Percentiles rank a stretch among this genome's conserved stretches.
Evolutionary conservation across 1,140 invertebrate species (phyloP).

Genomic region (Pantala flavescens): DNA sequence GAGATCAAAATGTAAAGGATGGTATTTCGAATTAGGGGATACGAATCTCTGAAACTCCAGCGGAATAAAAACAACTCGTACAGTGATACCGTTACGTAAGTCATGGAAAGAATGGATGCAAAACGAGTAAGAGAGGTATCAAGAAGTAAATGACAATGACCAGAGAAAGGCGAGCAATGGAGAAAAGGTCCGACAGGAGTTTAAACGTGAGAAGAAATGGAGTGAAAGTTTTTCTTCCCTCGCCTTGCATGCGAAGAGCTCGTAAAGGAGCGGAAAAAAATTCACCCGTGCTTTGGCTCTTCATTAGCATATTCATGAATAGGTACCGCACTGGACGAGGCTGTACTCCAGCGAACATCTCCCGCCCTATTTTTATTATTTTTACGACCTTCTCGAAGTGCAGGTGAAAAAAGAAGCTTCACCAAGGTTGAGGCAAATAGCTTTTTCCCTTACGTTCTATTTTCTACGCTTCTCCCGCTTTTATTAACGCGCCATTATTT

Average conservation of each 20-base stretch:
- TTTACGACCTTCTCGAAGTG: background rate
- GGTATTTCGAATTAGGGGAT: no score
- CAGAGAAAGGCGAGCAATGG: background rate
- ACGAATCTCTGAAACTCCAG: no score
- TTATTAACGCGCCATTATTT: no score
- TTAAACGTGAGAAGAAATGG: background rate
- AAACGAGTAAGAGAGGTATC: background rate
- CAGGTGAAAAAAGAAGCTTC: background rate
- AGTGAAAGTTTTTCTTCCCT: background rate
- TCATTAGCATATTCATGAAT: constrained; percentile 8
- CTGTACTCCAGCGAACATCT: background rate
- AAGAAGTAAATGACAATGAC: background rate
- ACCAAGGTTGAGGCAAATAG: no score
- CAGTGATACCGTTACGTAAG: no score
- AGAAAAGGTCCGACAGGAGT: background rate
- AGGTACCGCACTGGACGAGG: background rate
- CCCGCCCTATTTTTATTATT: background rate
- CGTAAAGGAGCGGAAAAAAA: background rate
- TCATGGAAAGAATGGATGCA: background rate
- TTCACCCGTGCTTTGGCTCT: background rate
- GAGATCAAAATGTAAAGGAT: no score
- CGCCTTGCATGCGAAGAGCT: background rate
- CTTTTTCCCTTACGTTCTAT: no score
- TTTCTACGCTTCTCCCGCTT: no score
- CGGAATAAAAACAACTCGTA: no score